A percentile compares a stretch with the other conserved stretches of the same genome.
These are phyloP conservation scores for Periophthalmus modestus DNA, from an alignment of 2,113 vertebrate species.

Conservation along the genomic window DNA sequence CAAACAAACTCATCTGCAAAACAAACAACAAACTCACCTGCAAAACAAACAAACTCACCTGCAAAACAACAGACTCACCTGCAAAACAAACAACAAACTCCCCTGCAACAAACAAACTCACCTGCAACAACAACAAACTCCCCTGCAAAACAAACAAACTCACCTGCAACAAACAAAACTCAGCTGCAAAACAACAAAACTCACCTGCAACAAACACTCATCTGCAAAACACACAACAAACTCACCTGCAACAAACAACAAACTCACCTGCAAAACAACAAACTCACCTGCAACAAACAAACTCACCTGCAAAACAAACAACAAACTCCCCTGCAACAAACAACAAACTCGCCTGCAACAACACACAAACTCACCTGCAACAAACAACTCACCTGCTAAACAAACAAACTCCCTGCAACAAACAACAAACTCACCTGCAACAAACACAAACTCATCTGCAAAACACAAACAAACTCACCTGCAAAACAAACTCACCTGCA, in stretches of 20 bases:
- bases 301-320: constrained; percentile 90
- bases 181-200: too few species aligned
- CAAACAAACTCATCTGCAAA: too few species aligned
- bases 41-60: constrained; percentile 89
- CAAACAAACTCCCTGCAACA: too few species aligned
- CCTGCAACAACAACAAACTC: constrained; percentile 86
- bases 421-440: constrained; percentile 86
- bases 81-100: constrained; percentile 79
- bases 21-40: constrained; percentile 90
- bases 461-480: constrained; percentile 92
- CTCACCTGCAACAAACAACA: constrained; percentile 90
- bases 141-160: constrained; percentile 89
- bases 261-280: constrained; percentile 87
- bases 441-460: too few species aligned
- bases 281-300: constrained; percentile 87
- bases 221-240: too few species aligned
- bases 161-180: too few species aligned
- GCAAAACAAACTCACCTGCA: constrained; percentile 85
- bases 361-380: too few species aligned
- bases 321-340: constrained; percentile 86
- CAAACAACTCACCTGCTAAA: constrained; percentile 87
- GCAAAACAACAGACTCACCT: constrained; percentile 87
- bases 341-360: constrained; percentile 87
- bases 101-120: constrained; percentile 89
- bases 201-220: too few species aligned